phyloP scores from a whole-genome alignment of 1,140 invertebrate species.

The Calliphora vicina region DNA sequence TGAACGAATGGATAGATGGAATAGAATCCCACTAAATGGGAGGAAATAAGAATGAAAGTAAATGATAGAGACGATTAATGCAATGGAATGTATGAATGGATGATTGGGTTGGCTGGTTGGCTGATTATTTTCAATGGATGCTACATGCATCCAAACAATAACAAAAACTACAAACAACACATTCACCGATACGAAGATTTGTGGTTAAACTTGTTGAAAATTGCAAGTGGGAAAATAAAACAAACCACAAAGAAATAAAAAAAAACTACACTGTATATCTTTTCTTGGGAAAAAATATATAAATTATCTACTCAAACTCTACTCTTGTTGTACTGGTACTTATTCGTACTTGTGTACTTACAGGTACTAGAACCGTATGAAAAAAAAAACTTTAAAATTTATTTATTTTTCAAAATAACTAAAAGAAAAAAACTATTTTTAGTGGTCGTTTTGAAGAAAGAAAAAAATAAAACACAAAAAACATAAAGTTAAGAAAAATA shows the following conservation, averaged over 20 bases:
- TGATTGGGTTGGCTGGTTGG: neutral
- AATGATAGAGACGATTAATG: neutral
- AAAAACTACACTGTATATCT: neutral
- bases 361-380: neutral
- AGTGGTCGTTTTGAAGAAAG: neutral
- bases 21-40: neutral
- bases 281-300: neutral
- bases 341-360: neutral
- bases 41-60: neutral
- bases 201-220: constrained; percentile 9
- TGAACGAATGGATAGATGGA: no score
- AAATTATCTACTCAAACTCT: neutral
- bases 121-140: neutral
- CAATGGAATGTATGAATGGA: neutral
- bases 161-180: neutral
- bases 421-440: neutral
- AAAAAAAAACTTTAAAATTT: neutral
- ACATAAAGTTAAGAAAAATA: neutral
- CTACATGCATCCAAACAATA: neutral
- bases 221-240: neutral
- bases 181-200: neutral
- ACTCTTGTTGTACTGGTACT: neutral
- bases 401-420: neutral
- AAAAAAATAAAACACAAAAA: neutral
- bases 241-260: neutral